These are phyloP conservation scores for Scotopteryx bipunctaria DNA, from an alignment of 2,888 invertebrate species.

Conservation along the genomic window DNA sequence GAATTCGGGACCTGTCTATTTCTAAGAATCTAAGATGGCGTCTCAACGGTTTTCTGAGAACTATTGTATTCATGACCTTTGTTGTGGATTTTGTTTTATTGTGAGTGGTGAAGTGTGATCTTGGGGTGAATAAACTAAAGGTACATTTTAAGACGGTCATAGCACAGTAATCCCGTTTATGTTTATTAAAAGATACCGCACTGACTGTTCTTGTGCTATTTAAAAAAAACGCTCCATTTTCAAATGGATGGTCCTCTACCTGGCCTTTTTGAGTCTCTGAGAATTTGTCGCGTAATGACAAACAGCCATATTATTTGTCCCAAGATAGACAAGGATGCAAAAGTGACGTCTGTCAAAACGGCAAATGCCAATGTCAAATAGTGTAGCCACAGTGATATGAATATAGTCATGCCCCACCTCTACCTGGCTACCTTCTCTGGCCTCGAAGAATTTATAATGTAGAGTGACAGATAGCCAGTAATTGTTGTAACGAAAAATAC, in stretches of 20 bases:
- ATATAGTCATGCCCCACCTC: too few species aligned
- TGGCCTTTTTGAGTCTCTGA: background rate
- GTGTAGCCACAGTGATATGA: too few species aligned
- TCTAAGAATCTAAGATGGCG: conserved; percentile 57
- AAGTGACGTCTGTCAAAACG: too few species aligned
- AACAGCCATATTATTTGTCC: too few species aligned
- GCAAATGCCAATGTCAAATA: too few species aligned
- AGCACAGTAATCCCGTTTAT: background rate
- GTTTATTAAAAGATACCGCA: too few species aligned
- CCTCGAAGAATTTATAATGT: too few species aligned
- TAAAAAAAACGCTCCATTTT: background rate
- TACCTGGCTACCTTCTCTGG: too few species aligned
- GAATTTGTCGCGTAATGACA: conserved; percentile 25
- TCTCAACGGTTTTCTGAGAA: conserved; percentile 57
- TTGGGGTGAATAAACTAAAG: conserved; percentile 38
- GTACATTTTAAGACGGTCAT: conserved; percentile 2
- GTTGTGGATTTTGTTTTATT: conserved; percentile 44
- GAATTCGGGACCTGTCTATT: conserved; percentile 57
- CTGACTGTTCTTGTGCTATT: background rate
- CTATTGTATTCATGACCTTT: conserved; percentile 52
- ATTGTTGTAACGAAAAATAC: too few species aligned
- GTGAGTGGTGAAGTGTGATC: conserved; percentile 41
- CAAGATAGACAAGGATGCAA: too few species aligned
- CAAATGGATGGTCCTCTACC: background rate
- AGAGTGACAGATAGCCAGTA: too few species aligned